Conservation (phyloP, 2,888 invertebrate genomes). For the Dicyrtoma fusca region DNA sequence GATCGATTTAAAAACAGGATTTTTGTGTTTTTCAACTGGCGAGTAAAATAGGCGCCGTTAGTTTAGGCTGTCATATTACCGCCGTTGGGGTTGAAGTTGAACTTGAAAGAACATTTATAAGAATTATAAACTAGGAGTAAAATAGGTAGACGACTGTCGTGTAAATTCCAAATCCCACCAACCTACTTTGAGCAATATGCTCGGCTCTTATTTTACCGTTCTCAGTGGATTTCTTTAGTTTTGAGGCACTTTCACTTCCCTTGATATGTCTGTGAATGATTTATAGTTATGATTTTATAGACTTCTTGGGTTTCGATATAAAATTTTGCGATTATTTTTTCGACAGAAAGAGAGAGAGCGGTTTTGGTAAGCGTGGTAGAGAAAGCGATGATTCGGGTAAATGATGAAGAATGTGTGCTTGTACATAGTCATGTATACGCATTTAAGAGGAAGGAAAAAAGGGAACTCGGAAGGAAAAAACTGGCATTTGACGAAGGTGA, state of each 20-base stretch:
- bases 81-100: too few species aligned
- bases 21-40: too few species aligned
- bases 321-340: not conserved
- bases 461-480: not conserved
- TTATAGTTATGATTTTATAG: not conserved
- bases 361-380: constrained; percentile 9
- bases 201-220: too few species aligned
- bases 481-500: constrained; percentile 47
- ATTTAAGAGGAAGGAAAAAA: constrained; percentile 5
- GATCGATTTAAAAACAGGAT: too few species aligned
- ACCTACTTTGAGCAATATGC: too few species aligned
- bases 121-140: too few species aligned
- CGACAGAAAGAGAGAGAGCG: not conserved
- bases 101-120: too few species aligned
- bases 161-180: too few species aligned
- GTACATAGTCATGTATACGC: not conserved
- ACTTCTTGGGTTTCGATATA: not conserved
- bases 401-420: constrained; percentile 7
- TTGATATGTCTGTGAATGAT: not conserved
- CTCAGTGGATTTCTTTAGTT: not conserved
- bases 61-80: too few species aligned
- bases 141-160: too few species aligned
- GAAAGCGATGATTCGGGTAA: constrained; percentile 4
- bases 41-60: too few species aligned
- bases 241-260: not conserved